A percentile compares a stretch with the other conserved stretches of the same genome.
These are phyloP conservation scores for Macropis europaea DNA, from an alignment of 2,888 invertebrate genomes.

Conservation along the genomic window DNA sequence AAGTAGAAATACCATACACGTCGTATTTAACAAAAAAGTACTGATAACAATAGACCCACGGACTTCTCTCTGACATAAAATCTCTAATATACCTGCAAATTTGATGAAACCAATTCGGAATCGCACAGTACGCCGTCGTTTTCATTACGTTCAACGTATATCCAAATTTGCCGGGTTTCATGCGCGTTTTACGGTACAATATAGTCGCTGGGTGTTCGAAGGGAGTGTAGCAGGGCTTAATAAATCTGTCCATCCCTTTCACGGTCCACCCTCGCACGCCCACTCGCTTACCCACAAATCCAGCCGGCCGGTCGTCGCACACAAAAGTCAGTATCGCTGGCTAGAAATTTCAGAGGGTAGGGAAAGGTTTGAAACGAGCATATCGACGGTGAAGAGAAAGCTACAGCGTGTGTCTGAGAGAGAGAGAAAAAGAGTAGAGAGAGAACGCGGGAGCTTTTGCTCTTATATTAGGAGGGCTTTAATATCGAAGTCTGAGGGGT, in stretches of 20 bases:
- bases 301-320: constrained; percentile 14
- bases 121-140: no score
- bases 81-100: no score
- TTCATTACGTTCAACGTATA: no score
- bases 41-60: no score
- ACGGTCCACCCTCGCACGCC: constrained; percentile 36
- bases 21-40: no score
- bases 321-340: constrained; percentile 46
- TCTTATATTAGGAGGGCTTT: constrained; percentile 77
- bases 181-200: neutral
- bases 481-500: constrained; percentile 76
- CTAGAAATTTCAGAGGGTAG: constrained; percentile 39
- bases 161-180: neutral
- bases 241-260: constrained; percentile 35
- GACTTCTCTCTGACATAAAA: no score
- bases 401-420: no score
- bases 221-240: neutral
- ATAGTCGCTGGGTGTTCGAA: neutral
- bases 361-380: constrained; percentile 65
- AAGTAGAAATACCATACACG: no score
- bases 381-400: constrained; percentile 51
- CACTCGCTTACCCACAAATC: constrained; percentile 39
- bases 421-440: no score
- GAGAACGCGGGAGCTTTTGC: constrained; percentile 68
- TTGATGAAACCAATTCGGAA: no score